phyloP scores from a whole-genome alignment of 2,888 invertebrate genomes.

The Iselma pallidipennis region DNA sequence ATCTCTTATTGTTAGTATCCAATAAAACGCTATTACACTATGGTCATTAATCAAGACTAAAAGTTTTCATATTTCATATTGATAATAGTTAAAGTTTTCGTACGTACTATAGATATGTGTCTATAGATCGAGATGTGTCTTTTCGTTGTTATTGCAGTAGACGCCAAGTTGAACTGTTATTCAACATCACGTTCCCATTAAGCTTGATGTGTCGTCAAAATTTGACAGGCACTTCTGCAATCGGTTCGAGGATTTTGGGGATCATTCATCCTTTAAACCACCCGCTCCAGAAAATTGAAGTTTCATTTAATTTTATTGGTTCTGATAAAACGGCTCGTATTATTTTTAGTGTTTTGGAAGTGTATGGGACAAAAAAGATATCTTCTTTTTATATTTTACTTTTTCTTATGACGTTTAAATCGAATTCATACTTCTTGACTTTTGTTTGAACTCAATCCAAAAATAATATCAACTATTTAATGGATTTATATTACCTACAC shows the following conservation, averaged over 20 bases:
- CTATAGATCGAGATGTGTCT: not conserved
- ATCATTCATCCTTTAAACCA: not conserved
- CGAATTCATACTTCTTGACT: not conserved
- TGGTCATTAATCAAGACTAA: not conserved
- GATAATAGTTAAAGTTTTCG: not conserved
- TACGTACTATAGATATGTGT: too few relatives aligned
- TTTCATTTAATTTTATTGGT: not conserved
- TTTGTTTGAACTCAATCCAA: too few relatives aligned
- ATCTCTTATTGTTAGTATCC: not conserved
- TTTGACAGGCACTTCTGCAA: not conserved
- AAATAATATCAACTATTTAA: too few relatives aligned
- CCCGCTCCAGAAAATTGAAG: not conserved
- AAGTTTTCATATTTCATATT: not conserved
- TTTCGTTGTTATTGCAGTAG: not conserved
- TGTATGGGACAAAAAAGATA: not conserved
- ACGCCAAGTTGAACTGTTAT: not conserved
- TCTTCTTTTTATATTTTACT: not conserved
- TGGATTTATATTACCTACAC: too few relatives aligned
- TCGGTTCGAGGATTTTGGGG: not conserved
- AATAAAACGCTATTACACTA: not conserved
- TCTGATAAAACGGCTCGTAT: not conserved
- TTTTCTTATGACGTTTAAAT: not conserved
- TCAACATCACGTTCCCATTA: not conserved
- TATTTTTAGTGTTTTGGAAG: not conserved
- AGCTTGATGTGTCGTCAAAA: not conserved